phyloP scores from a whole-genome alignment of 2,888 invertebrate species.

The Drosophila cracens region DNA sequence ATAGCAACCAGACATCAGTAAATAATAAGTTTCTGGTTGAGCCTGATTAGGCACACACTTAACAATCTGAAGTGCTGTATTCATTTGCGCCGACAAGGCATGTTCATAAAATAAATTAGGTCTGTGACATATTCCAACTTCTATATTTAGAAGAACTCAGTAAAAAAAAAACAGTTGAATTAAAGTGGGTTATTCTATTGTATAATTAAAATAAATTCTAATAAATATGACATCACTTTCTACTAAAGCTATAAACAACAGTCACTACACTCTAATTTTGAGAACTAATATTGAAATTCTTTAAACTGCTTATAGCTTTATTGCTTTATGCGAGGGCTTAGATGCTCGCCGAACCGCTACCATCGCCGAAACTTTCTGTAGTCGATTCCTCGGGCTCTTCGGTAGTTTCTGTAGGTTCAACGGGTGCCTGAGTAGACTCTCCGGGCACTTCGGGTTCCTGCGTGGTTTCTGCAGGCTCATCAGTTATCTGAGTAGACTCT shows the following conservation, averaged over 20 bases:
- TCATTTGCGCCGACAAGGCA: conserved; percentile 8
- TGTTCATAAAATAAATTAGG: conserved; percentile 8
- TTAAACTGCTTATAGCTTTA: not conserved
- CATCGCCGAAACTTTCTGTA: conserved; percentile 36
- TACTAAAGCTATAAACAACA: conserved; percentile 1
- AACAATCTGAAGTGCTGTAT: conserved; percentile 24
- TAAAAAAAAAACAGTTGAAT: not conserved
- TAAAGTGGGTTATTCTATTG: conserved; percentile 7
- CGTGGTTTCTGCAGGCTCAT: conserved; percentile 15
- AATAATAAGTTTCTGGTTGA: not conserved
- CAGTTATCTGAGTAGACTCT: not conserved
- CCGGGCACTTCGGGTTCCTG: conserved; percentile 22
- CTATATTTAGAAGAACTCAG: not conserved
- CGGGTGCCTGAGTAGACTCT: conserved; percentile 20
- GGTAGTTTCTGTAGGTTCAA: conserved; percentile 2
- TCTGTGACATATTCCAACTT: not conserved
- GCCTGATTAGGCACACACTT: not conserved
- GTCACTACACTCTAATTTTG: not conserved
- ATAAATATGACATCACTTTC: conserved; percentile 19
- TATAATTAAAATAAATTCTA: conserved; percentile 32
- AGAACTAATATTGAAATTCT: conserved; percentile 39
- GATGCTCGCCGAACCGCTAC: conserved; percentile 40
- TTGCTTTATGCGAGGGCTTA: conserved; percentile 11
- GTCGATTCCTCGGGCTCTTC: conserved; percentile 19
- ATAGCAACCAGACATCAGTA: conserved; percentile 3